These are phyloP conservation scores for Aradophagus sp. DNA, from an alignment of 1,140 invertebrate genomes.

Conservation along the genomic window DNA sequence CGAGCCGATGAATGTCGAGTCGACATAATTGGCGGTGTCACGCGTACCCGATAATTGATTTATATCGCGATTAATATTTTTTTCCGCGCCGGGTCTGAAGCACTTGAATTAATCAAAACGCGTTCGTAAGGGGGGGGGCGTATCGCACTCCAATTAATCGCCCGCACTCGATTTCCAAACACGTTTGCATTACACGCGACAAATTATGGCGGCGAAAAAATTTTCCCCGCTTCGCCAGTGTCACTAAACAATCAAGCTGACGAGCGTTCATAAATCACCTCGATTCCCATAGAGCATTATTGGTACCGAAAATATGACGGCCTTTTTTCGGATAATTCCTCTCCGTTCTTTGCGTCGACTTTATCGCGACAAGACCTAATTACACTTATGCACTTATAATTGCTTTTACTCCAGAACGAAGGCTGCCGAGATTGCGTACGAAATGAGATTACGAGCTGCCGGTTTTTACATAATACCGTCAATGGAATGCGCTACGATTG, in stretches of 20 bases:
- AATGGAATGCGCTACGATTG: too few relatives aligned
- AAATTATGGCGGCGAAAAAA: slow-evolving; percentile 11
- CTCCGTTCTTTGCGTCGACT: slow-evolving; percentile 8
- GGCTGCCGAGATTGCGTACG: slow-evolving; percentile 45
- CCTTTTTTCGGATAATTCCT: background rate
- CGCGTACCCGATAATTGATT: slow-evolving; percentile 22
- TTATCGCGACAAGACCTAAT: slow-evolving; percentile 27
- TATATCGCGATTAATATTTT: slow-evolving; percentile 30
- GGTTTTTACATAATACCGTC: slow-evolving; percentile 51
- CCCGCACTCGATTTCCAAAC: slow-evolving; percentile 18
- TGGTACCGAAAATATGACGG: too few relatives aligned
- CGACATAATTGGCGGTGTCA: slow-evolving; percentile 7
- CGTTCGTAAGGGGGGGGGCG: slow-evolving; percentile 15
- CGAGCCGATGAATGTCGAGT: too few relatives aligned
- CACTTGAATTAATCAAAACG: slow-evolving; percentile 34
- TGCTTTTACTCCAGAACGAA: slow-evolving; percentile 39
- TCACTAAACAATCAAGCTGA: too few relatives aligned
- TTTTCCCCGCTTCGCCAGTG: background rate
- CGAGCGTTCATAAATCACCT: too few relatives aligned
- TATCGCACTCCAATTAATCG: slow-evolving; percentile 32
- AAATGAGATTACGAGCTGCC: slow-evolving; percentile 43
- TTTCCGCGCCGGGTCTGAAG: slow-evolving; percentile 8
- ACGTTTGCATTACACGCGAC: slow-evolving; percentile 32
- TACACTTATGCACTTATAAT: slow-evolving; percentile 41
- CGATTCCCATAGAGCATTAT: too few relatives aligned